Evolutionary conservation across 2,113 vertebrate genomes (phyloP), one percentile per base, ranked within the genome.

Genomic region (Speoplatyrhinus poulsoni): DNA sequence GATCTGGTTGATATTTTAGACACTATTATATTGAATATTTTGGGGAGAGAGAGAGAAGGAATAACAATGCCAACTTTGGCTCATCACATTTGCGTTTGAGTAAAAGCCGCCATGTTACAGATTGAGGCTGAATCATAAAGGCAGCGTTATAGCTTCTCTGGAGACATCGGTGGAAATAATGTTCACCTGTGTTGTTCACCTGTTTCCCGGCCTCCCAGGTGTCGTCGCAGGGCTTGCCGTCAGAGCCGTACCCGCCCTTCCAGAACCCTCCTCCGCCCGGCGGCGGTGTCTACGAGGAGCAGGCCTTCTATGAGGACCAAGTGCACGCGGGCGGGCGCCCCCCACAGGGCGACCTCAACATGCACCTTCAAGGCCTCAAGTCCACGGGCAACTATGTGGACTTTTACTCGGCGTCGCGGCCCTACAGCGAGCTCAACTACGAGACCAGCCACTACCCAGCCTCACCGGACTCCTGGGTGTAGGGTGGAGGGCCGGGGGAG

Each of bases 351-450:
- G 98, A 99, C 71, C 95, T 96, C 88, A 96, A 95, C 93, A 98
- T 99, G 96, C 97, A 98, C 90, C 95, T 99, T 89, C 84, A 87
- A 83, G 98, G 98, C 88, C 95, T 99, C 88, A 99, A 99, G 92
- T 99, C 98, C 92, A 99, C 98, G 0, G 98, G 98, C 89, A 99
- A 99, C 92, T 99, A 99, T 0, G 98, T 99, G 70, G 98, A 99
- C 94, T 99, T 99, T 94, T 99, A 99, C 89, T 99, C 98, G 6
- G 98, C 98, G 46, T 96, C 98, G 57, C 94, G 98, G 79, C 98
- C 98, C 85, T 99, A 99, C 93, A 99, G 98, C 65, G 98, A 99
- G 96, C 96, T 99, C 90, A 99, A 98, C 94, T 98, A 99, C 67
- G 98, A 99, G 93, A 98, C 96, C 84, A 99, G 98, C 92, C 98